Evolutionary conservation across 2,888 invertebrate species (phyloP).

Genomic region (Acanthococcus lagerstroemiae): DNA sequence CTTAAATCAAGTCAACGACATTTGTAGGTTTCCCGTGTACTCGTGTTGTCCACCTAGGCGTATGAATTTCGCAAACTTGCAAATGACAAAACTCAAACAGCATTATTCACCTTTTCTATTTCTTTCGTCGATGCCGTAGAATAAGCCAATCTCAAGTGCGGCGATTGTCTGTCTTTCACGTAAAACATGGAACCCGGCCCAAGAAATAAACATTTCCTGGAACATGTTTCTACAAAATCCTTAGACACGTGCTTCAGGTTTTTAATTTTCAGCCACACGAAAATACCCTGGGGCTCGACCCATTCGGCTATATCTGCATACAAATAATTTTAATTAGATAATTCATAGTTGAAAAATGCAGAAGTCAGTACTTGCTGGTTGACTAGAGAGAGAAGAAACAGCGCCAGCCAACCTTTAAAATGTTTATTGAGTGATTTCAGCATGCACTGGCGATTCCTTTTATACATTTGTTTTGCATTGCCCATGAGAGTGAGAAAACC

Average conservation of each 20-base stretch:
- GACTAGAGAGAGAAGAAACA: too few species aligned
- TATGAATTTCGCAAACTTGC: too few species aligned
- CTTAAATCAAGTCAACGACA: too few species aligned
- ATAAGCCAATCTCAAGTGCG: slow-evolving; percentile 60
- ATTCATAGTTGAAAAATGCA: too few species aligned
- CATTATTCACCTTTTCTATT: slow-evolving; percentile 54
- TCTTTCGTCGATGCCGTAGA: slow-evolving; percentile 55
- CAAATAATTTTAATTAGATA: too few species aligned
- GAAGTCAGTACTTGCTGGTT: too few species aligned
- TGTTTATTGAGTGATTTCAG: slow-evolving; percentile 43
- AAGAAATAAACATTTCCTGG: slow-evolving; percentile 56
- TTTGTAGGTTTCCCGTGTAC: too few species aligned
- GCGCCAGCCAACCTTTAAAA: slow-evolving; percentile 47
- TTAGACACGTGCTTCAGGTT: slow-evolving; percentile 60
- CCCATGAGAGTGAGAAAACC: slow-evolving; percentile 50
- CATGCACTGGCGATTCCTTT: slow-evolving; percentile 52
- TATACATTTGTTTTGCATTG: slow-evolving; percentile 51
- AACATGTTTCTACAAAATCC: slow-evolving; percentile 59
- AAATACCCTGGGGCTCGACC: slow-evolving; percentile 58
- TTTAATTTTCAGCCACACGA: slow-evolving; percentile 62
- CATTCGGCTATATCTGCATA: slow-evolving; percentile 53
- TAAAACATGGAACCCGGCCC: slow-evolving; percentile 66
- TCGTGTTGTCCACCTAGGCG: too few species aligned
- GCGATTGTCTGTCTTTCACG: slow-evolving; percentile 52
- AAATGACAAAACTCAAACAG: too few species aligned